These are phyloP conservation scores for Colaptes auratus DNA, from an alignment of 2,113 vertebrate species.

Conservation along the genomic window DNA sequence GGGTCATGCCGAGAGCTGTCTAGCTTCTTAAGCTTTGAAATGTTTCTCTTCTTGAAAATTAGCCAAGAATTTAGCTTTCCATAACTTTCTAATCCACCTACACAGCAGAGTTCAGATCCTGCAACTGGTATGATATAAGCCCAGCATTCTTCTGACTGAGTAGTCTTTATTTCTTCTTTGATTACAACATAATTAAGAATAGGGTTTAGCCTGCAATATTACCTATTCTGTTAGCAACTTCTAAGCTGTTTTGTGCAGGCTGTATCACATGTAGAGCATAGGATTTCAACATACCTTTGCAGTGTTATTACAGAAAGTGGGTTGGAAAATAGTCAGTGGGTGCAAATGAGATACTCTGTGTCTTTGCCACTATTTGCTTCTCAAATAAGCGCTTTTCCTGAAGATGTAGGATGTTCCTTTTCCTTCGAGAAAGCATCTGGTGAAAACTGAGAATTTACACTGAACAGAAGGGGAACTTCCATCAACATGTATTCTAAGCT, in stretches of 20 bases:
- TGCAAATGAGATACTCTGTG: neutral
- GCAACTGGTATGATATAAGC: neutral
- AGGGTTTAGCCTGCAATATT: neutral
- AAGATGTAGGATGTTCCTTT: neutral
- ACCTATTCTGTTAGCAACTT: neutral
- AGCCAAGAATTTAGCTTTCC: slow-evolving; percentile 45
- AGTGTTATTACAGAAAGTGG: neutral
- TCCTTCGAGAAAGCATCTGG: neutral
- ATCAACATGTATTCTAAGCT: neutral
- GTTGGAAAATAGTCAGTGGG: neutral
- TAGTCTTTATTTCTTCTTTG: slow-evolving; percentile 1
- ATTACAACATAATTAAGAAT: neutral
- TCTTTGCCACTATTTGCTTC: neutral
- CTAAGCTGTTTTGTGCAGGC: neutral
- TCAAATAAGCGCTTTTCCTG: neutral
- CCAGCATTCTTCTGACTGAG: neutral
- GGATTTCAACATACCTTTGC: neutral
- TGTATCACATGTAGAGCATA: fast-evolving
- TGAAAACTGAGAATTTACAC: neutral
- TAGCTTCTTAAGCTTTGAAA: slow-evolving; percentile 40
- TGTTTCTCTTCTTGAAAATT: slow-evolving; percentile 34
- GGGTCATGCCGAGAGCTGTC: slow-evolving; percentile 37
- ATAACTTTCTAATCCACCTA: slow-evolving; percentile 44
- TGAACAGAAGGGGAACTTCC: neutral
- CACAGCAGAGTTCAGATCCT: slow-evolving; percentile 23